phyloP scores from a whole-genome alignment of 1,140 invertebrate genomes.

The Laupala kohalensis region DNA sequence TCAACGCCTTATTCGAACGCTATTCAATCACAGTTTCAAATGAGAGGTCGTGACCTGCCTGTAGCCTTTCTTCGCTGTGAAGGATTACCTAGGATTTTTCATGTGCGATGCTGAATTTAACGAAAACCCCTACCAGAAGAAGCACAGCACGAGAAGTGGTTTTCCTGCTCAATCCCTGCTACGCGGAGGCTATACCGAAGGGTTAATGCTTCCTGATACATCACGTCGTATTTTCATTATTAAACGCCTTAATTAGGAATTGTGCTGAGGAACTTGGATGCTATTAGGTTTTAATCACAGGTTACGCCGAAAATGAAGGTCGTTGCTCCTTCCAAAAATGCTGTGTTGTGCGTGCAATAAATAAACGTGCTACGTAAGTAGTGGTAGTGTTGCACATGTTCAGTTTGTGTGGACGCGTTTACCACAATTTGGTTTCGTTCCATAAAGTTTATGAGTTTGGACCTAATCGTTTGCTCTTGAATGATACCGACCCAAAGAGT shows the following conservation, averaged over 20 bases:
- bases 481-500: too few species aligned
- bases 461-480: too few species aligned
- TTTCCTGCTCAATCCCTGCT: neutral
- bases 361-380: neutral
- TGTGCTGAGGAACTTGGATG: neutral
- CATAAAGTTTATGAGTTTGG: too few species aligned
- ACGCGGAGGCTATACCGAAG: neutral
- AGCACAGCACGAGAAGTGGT: neutral
- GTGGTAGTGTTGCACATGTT: too few species aligned
- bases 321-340: neutral
- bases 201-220: neutral
- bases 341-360: neutral
- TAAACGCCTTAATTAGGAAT: neutral
- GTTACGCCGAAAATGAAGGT: neutral
- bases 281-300: neutral
- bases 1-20: neutral
- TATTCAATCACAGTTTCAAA: neutral
- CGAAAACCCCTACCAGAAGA: neutral
- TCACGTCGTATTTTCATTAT: neutral
- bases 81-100: neutral
- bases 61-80: neutral
- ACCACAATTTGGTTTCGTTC: too few species aligned
- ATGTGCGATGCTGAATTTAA: neutral
- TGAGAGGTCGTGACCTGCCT: neutral
- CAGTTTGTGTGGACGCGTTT: too few species aligned